Evolutionary conservation across 2,113 vertebrate species (phyloP).

Genomic region (Tachuris rubrigastra): DNA sequence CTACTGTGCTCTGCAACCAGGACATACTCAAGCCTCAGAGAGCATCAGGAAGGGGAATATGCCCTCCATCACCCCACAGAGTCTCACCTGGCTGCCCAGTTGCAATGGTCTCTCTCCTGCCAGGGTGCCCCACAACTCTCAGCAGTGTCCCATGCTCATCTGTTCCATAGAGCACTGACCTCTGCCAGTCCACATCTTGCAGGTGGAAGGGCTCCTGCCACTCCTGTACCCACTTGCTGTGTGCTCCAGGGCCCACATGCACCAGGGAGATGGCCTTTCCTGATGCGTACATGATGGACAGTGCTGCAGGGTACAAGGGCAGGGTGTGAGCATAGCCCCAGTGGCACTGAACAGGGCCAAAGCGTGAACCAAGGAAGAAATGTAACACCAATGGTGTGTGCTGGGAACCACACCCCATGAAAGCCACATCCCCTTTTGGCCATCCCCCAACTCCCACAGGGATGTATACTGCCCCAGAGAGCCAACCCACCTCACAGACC

Average conservation of each 20-base stretch:
- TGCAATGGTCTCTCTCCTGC: slow-evolving; percentile 68
- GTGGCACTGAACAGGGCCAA: rapidly evolving
- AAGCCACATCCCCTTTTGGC: background rate
- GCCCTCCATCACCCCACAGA: background rate
- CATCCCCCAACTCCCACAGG: background rate
- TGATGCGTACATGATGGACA: slow-evolving; percentile 79
- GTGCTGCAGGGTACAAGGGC: slow-evolving; percentile 61
- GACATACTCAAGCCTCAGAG: background rate
- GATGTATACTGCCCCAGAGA: background rate
- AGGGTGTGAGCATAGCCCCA: background rate
- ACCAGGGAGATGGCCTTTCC: slow-evolving; percentile 69
- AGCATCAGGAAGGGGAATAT: background rate
- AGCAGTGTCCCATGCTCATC: slow-evolving; percentile 79
- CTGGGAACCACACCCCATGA: background rate
- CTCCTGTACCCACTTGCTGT: slow-evolving; percentile 56
- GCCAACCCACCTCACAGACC: background rate
- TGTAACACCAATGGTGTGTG: background rate
- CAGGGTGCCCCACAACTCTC: slow-evolving; percentile 56
- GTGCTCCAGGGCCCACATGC: slow-evolving; percentile 69
- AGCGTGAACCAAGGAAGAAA: background rate
- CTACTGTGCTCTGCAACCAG: background rate
- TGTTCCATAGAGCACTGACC: slow-evolving; percentile 80
- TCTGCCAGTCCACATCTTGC: slow-evolving; percentile 86
- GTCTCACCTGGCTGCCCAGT: slow-evolving; percentile 76
- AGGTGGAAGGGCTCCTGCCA: slow-evolving; percentile 73